Base-by-base conservation (phyloP, 2,113 vertebrate genomes). In the Hemicordylus capensis region DNA sequence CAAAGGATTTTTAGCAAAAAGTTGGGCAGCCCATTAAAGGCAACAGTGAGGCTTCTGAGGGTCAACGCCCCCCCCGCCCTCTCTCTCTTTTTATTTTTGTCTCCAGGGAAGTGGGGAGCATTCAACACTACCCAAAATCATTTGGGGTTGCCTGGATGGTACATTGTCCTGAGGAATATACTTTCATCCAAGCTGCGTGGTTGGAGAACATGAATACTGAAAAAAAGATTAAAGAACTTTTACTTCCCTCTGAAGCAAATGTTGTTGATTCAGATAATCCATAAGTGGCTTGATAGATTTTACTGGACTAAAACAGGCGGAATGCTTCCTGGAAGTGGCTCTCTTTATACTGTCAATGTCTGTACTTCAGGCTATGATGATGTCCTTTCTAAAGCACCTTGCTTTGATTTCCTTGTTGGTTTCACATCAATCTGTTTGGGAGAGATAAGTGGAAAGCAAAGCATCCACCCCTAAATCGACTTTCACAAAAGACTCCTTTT, bases 261-360 rank as follows among this genome's bases (percentile, higher is more conserved):
- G 69, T 87, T 90, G 56, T 85, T 88, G 78, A 70, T 63, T 88
- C 83, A 59, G 61, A 26, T 67, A 84, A 72, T 11, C 34, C 48
- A 8, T 66, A 75, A 78, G 15, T 28, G 51, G 44, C 39, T 44
- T 74, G 56, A 61, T 54, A 75, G 31, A 78, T 78, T 80, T 76
- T 67, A n/a, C 34, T 78, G 58, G 76, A 51, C 76, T 83, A 14
- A 63, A 56, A 44, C 24, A 91, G 48, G 67, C 83, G 4, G 76
- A 56, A 80, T 58, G 1, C 31, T 28, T 48, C 79, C 64, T 66
- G 34, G 69, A 54, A 74, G 48, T 12, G n/a, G 26, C 31, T 59
- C 31, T 48, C 1, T 12, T 59, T 39, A 10, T 9, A 42, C 17
- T 64, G 51, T 79, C 73, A 76, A 4, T 58, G 26, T 79, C 67